Conservation (phyloP, 2,113 vertebrate genomes). For the Petroica traversi region DNA sequence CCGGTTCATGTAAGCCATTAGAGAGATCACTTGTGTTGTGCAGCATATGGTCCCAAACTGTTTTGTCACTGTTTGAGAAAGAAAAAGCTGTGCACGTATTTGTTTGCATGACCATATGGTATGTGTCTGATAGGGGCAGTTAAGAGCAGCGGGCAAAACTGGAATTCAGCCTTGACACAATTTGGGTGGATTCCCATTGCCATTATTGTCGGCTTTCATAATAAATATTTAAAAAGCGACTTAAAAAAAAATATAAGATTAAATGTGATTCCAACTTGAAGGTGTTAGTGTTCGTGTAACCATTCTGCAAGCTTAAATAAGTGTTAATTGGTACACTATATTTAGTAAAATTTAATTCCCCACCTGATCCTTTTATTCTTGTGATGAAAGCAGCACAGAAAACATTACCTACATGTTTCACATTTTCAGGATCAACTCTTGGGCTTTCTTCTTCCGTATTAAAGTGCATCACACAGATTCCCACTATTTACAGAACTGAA, state of each 20-base stretch:
- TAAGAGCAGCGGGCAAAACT: neutral
- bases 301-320: neutral
- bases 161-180: neutral
- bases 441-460: neutral
- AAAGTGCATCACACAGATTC: neutral
- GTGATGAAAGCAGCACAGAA: neutral
- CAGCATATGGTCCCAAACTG: slow-evolving; percentile 47
- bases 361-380: neutral
- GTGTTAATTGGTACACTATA: neutral
- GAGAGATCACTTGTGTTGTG: neutral
- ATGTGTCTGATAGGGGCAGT: neutral
- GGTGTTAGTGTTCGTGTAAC: neutral
- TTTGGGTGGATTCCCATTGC: neutral
- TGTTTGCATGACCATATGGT: slow-evolving; percentile 56
- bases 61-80: slow-evolving; percentile 24
- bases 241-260: neutral
- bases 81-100: slow-evolving; percentile 33
- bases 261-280: neutral
- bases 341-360: neutral
- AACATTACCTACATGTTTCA: neutral
- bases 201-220: neutral
- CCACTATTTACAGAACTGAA: neutral
- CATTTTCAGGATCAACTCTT: neutral
- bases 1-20: neutral
- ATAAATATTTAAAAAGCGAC: neutral